Percentiles rank a stretch among this genome's conserved stretches.
Evolutionary conservation across 2,888 invertebrate genomes (phyloP).

Genomic region (Odontocolon sp.): DNA sequence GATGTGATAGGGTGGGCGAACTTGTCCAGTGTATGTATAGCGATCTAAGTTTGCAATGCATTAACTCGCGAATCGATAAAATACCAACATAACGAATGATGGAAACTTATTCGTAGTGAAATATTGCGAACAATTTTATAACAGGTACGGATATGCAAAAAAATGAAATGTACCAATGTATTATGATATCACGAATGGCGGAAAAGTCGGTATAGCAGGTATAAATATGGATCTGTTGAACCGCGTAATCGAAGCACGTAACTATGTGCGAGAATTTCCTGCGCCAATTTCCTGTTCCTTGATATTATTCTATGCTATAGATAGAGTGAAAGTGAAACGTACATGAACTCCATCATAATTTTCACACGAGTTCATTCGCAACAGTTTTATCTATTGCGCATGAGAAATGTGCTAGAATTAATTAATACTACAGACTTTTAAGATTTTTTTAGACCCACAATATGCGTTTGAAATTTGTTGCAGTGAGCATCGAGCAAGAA

Average conservation of each 20-base stretch:
- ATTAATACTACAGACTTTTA: too few relatives aligned
- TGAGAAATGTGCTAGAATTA: too few relatives aligned
- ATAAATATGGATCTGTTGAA: constrained; percentile 49
- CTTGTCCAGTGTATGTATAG: constrained; percentile 46
- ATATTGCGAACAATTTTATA: too few relatives aligned
- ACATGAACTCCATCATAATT: constrained; percentile 13
- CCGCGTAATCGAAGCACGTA: constrained; percentile 52
- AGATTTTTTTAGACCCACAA: too few relatives aligned
- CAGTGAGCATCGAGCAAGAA: too few relatives aligned
- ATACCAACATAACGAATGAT: too few relatives aligned
- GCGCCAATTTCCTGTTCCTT: constrained; percentile 51
- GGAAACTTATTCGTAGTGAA: not conserved
- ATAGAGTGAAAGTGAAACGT: constrained; percentile 19
- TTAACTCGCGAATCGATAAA: too few relatives aligned
- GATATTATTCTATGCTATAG: constrained; percentile 12
- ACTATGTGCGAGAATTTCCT: constrained; percentile 41
- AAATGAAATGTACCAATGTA: not conserved
- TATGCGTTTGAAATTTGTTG: too few relatives aligned
- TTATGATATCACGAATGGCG: not conserved
- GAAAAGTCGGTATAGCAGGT: not conserved
- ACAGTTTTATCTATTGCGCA: not conserved
- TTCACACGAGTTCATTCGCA: not conserved
- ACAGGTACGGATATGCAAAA: too few relatives aligned
- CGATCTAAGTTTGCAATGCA: constrained; percentile 39
- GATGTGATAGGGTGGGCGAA: constrained; percentile 56